These are phyloP conservation scores for Moxostoma hubbsi DNA, from an alignment of 2,797 vertebrate species.

Conservation along the genomic window DNA sequence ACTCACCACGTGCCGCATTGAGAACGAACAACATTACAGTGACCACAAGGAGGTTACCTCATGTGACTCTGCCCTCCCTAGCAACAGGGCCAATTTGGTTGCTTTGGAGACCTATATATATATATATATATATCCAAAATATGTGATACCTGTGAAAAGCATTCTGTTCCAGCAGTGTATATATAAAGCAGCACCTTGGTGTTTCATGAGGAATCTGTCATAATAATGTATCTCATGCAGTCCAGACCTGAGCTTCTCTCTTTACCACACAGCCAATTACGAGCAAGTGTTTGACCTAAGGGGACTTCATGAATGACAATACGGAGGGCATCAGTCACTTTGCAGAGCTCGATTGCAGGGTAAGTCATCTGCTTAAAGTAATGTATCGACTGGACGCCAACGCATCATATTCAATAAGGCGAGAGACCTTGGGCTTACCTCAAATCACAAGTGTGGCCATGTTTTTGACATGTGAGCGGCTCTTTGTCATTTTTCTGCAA, in stretches of 20 bases:
- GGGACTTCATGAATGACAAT: constrained; percentile 62
- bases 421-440: constrained; percentile 38
- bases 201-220: constrained; percentile 10
- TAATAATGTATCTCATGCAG: not conserved
- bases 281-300: constrained; percentile 55
- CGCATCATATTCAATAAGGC: constrained; percentile 24
- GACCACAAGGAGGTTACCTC: too few relatives aligned
- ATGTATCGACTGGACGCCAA: constrained; percentile 6
- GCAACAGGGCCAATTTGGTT: too few relatives aligned
- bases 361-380: not conserved
- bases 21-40: too few relatives aligned
- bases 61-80: too few relatives aligned
- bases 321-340: constrained; percentile 57
- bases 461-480: not conserved
- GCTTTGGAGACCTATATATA: too few relatives aligned
- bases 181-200: not conserved
- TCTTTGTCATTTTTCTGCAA: not conserved
- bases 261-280: constrained; percentile 58
- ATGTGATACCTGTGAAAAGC: constrained; percentile 11
- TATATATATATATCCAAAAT: not conserved
- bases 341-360: not conserved
- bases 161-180: not conserved
- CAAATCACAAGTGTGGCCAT: not conserved
- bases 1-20: too few relatives aligned
- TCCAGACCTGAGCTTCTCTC: not conserved